Percentiles rank a stretch among this genome's conserved stretches.
These are phyloP conservation scores for Cataglyphis cursor DNA, from an alignment of 2,888 invertebrate genomes.

Conservation along the genomic window DNA sequence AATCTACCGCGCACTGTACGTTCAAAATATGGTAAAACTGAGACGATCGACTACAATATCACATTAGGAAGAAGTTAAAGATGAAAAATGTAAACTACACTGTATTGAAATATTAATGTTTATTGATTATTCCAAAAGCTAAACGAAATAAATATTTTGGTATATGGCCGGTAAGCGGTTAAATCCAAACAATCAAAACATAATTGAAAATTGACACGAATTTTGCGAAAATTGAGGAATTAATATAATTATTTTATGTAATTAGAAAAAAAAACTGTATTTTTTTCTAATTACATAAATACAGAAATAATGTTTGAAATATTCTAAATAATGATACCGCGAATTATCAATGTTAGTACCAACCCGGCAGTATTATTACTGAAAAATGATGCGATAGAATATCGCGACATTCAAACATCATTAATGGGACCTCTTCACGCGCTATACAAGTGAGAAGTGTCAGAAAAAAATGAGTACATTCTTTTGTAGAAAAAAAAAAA, in stretches of 20 bases:
- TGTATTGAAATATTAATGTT: neutral
- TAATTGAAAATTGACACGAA: neutral
- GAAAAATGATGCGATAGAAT: no score
- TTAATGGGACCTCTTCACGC: neutral
- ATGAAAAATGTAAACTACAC: neutral
- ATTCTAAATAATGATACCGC: no score
- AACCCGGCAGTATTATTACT: no score
- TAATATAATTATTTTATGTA: no score
- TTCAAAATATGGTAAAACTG: neutral
- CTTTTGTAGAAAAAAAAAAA: neutral
- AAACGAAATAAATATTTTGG: neutral
- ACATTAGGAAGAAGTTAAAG: neutral
- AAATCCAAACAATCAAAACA: neutral
- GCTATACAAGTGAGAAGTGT: neutral
- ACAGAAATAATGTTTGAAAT: no score
- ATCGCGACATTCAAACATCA: neutral
- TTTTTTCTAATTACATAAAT: no score
- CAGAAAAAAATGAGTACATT: neutral
- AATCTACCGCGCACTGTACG: neutral
- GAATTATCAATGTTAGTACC: neutral
- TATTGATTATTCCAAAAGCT: neutral
- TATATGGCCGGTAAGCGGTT: neutral
- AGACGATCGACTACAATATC: neutral
- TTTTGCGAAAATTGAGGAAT: neutral
- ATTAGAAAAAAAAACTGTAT: no score